Percentiles rank a stretch among this genome's conserved stretches.
These are phyloP conservation scores for Apodemus agrarius DNA, from an alignment of 2,797 vertebrate genomes.

Conservation along the genomic window DNA sequence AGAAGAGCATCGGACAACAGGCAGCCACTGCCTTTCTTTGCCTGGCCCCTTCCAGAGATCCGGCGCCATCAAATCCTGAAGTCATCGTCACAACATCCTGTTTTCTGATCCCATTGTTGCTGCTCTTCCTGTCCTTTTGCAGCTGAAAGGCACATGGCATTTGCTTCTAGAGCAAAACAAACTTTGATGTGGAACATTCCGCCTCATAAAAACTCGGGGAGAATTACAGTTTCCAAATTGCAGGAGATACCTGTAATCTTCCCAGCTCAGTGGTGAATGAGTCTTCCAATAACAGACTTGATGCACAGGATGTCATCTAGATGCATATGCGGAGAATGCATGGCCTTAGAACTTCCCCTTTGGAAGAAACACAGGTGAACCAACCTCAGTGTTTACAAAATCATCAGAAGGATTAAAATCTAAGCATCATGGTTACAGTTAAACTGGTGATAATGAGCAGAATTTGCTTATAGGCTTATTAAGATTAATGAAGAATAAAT, in stretches of 20 bases:
- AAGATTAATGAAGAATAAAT: constrained; percentile 48
- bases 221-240: constrained; percentile 41
- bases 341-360: not conserved
- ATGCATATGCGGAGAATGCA: not conserved
- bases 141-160: not conserved
- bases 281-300: constrained; percentile 12
- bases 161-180: constrained; percentile 43
- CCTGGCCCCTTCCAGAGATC: not conserved
- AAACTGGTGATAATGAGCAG: not conserved
- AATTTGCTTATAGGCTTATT: constrained; percentile 46
- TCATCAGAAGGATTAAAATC: constrained; percentile 9
- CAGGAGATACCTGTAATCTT: not conserved
- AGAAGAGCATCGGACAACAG: not conserved
- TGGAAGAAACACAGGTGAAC: not conserved
- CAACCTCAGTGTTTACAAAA: not conserved
- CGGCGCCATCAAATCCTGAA: not conserved
- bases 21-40: not conserved
- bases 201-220: not conserved
- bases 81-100: not conserved
- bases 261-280: not conserved
- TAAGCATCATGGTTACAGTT: constrained; percentile 6
- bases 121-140: not conserved
- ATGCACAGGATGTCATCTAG: not conserved
- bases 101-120: not conserved
- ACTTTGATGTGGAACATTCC: not conserved